Percentiles rank a stretch among this genome's conserved stretches.
Evolutionary conservation across 2,113 vertebrate genomes (phyloP).

Genomic region (Pterocles gutturalis): DNA sequence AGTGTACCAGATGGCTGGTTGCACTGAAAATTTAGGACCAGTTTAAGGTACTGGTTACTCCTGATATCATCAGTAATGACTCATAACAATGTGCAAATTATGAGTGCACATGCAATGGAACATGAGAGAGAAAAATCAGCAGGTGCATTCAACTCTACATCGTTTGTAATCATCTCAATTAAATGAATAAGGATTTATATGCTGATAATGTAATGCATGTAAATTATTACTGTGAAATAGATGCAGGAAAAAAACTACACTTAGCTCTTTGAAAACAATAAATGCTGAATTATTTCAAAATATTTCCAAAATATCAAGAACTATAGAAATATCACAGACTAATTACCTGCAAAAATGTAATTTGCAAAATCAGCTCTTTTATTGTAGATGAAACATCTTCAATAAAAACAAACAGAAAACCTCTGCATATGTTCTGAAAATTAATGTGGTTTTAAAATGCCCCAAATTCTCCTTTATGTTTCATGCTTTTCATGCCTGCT

Average conservation of each 20-base stretch:
- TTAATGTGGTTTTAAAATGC: not conserved
- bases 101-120: not conserved
- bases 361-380: constrained; percentile 2
- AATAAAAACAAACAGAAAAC: not conserved
- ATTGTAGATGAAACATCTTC: not conserved
- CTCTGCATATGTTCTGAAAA: not conserved
- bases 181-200: not conserved
- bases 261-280: not conserved
- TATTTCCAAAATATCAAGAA: constrained; percentile 22
- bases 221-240: constrained; percentile 12
- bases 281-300: constrained; percentile 41
- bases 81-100: not conserved
- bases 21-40: not conserved
- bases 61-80: not conserved
- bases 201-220: not conserved
- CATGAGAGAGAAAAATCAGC: not conserved
- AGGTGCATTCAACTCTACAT: not conserved
- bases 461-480: constrained; percentile 9
- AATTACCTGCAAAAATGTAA: constrained; percentile 46
- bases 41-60: not conserved
- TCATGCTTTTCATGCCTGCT: not conserved
- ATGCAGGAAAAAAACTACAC: not conserved
- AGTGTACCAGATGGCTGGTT: not conserved
- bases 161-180: not conserved
- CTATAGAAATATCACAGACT: not conserved